Evolutionary conservation across 2,888 invertebrate species (phyloP).

Genomic region (Andrena praecox): DNA sequence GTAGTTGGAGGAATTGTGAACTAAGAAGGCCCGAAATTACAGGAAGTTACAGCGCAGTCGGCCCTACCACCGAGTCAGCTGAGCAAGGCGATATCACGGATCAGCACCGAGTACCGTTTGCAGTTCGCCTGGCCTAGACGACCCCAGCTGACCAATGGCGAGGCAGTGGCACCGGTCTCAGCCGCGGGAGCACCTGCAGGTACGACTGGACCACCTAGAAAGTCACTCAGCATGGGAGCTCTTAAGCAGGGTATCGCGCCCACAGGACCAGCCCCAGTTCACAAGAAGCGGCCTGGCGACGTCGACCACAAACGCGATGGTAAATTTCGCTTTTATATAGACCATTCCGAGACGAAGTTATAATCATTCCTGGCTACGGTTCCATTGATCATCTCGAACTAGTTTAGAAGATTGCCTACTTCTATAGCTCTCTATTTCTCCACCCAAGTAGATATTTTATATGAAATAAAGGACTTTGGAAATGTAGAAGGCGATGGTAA

Average conservation of each 20-base stretch:
- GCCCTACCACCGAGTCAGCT: slow-evolving; percentile 87
- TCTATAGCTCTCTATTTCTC: too few species aligned
- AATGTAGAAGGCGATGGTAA: too few species aligned
- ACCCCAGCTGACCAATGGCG: slow-evolving; percentile 86
- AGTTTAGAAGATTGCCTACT: too few species aligned
- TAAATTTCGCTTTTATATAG: slow-evolving; percentile 44
- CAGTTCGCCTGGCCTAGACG: slow-evolving; percentile 95
- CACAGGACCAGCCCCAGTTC: slow-evolving; percentile 87
- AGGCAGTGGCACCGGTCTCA: slow-evolving; percentile 85
- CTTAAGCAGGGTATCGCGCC: slow-evolving; percentile 87
- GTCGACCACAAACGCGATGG: slow-evolving; percentile 87
- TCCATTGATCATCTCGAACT: too few species aligned
- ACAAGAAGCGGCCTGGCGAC: slow-evolving; percentile 89
- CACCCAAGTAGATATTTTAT: too few species aligned
- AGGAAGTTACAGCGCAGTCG: slow-evolving; percentile 81
- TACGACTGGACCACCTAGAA: slow-evolving; percentile 87
- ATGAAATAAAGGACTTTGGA: too few species aligned
- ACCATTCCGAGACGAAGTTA: neutral
- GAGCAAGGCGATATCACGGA: slow-evolving; percentile 90
- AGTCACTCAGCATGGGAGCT: slow-evolving; percentile 95
- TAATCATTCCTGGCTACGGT: neutral
- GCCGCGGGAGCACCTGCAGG: slow-evolving; percentile 85
- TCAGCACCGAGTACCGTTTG: slow-evolving; percentile 94
- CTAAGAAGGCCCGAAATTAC: slow-evolving; percentile 10
- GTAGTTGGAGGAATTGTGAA: too few species aligned